Base-by-base conservation (phyloP, 2,888 invertebrate genomes). In the Lamproptera curius region DNA sequence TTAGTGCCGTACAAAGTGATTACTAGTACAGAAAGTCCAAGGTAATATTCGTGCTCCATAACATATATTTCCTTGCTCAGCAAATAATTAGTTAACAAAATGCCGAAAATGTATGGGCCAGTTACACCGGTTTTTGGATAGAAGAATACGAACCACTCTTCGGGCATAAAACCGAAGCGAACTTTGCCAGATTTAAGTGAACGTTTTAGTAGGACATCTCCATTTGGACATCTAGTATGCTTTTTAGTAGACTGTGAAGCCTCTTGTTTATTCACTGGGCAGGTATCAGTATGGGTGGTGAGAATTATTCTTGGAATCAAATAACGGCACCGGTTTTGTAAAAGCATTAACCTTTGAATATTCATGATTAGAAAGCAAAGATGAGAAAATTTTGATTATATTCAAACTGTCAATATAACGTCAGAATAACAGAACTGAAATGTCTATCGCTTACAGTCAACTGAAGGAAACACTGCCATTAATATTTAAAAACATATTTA, bases 41-140 rank as follows among this genome's bases (percentile, higher is more conserved):
- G 89, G 74, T 94, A 94, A 78, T 92, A 97, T 71, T 98, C 97
- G 72, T 98, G 98, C 74, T 99, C 98, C 89, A 97, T 83, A 0
- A 99, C 92, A 70, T 92, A 96, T 56, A 94, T 92, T 88, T 99
- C 99, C 83, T 99, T 99, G 73, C 97, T 97, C 40, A 95, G 59
- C 50, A 96, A 74, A 70, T 94, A 98, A 23, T 97, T 96, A 13
- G 90, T 63, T 0, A 97, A 63, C 49, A 93, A 94, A 53, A 92
- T 79, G 26, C 93, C 92, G 63, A 99, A 94, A 14, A 95, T 81
- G 73, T 99, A 99, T 1, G 97, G 97, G 6, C 99, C 98, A 76
- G 91, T 88, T 62, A 93, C 91, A 53, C 92, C 93, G 50, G 98
- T 98, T 81, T 97, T 97, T 50, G 94, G 91, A 75, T 97, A 95